Percentiles rank a stretch among this genome's conserved stretches.
Conservation (phyloP, 2,797 vertebrate species). For the Mareca strepera region DNA sequence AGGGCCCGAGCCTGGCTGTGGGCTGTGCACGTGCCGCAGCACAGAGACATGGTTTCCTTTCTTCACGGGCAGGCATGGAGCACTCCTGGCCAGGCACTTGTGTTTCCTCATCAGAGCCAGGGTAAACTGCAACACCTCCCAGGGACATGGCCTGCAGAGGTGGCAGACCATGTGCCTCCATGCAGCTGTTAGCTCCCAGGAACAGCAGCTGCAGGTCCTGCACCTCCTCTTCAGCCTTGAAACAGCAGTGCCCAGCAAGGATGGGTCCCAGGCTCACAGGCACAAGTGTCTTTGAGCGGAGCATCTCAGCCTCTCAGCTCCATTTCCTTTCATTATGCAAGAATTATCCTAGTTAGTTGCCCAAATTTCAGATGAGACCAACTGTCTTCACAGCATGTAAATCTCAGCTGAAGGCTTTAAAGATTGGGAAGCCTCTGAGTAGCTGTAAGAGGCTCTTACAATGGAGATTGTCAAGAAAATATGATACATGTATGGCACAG, state of each 20-base stretch:
- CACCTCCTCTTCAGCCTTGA: neutral
- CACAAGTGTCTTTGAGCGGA: neutral
- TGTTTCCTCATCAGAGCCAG: neutral
- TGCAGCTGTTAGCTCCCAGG: neutral
- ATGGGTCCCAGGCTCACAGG: fast-evolving
- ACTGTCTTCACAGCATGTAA: neutral
- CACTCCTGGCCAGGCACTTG: neutral
- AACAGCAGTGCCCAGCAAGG: neutral
- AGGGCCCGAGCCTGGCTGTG: neutral
- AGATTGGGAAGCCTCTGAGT: neutral
- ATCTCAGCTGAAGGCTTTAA: neutral
- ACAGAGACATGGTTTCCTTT: constrained; percentile 54
- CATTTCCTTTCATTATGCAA: neutral
- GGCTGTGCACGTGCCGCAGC: fast-evolving
- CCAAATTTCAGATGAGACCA: neutral
- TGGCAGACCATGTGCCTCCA: neutral
- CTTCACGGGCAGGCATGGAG: constrained; percentile 54
- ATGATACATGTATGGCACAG: neutral
- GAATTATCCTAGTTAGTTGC: neutral
- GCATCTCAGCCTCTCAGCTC: neutral
- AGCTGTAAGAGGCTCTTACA: neutral
- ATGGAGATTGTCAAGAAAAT: neutral
- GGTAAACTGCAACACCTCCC: neutral
- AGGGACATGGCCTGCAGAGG: no score
- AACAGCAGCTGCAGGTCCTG: neutral